Base-by-base conservation (phyloP, 2,113 vertebrate species). In the Porphyrio hochstetteri region DNA sequence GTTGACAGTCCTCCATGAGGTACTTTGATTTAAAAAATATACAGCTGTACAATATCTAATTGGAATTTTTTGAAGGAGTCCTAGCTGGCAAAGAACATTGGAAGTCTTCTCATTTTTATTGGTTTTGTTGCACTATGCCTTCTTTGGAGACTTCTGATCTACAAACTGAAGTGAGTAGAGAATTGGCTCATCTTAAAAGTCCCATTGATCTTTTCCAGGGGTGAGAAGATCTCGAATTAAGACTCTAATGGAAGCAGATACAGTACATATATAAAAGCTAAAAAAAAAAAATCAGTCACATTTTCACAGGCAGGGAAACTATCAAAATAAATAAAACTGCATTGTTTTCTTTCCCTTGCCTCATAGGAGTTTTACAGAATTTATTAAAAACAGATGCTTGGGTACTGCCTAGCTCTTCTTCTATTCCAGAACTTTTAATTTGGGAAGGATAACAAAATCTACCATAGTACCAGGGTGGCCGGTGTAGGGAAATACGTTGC, bases 401-500 rank as follows among this genome's bases (percentile, higher is more conserved):
- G 5, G 18, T 75, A 18, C 28, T 75, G 24, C n/a, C 29, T 46
- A 40, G 14, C 29, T 64, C 29, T 83, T 82, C 33, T n/a, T 85
- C n/a, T 24, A 5, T 25, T 31, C 4, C 19, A 52, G 21, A 67
- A 50, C 5, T 78, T 67, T 19, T 31, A 63, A 36, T 31, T 5
- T 60, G 42, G 82, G 46, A 82, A 82, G 18, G 18, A 10, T 11
- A 46, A n/a, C 4, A 44, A 18, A 40, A 33, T 36, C 56, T 74
- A 31, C 25, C 19, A 16, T 7, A 53, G 16, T 33, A 42, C 16
- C 0, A 0, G 0, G 0, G 23, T 35, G 68, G 15, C 28, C 71
- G 18, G 4, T 31, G 19, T 31, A 68, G 56, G 19, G 20, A 70
- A 82, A 67, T 9, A 68, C 18, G 6, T 63, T 27, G 28, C 7